A percentile compares a stretch with the other conserved stretches of the same genome.
Evolutionary conservation across 2,797 vertebrate genomes (phyloP).

Genomic region (Sarcoramphus papa): DNA sequence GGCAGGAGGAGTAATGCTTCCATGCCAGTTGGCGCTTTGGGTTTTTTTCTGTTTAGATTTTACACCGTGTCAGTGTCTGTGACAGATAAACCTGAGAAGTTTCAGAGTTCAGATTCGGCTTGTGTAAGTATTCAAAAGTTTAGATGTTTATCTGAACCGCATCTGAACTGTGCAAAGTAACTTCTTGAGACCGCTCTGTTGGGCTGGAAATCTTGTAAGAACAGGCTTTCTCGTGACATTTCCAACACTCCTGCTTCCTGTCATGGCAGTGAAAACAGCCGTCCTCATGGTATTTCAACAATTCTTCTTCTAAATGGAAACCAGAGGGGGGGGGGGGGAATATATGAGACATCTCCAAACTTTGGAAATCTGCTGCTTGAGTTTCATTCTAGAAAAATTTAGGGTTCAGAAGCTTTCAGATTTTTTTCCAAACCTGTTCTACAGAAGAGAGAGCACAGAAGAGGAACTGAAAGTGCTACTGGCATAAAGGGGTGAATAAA

Average conservation of each 20-base stretch:
- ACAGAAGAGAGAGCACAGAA: not conserved
- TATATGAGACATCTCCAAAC: not conserved
- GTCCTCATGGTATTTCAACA: not conserved
- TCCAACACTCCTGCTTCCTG: conserved; percentile 56
- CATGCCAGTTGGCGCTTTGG: not conserved
- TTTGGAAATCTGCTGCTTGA: not conserved
- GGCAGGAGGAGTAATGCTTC: not conserved
- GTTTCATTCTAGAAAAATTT: not conserved
- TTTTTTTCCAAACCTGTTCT: not conserved
- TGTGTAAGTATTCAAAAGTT: not conserved
- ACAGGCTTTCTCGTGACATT: not conserved
- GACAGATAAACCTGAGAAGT: not conserved
- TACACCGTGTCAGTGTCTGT: not conserved
- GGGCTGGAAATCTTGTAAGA: conserved; percentile 19
- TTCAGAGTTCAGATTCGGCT: not conserved
- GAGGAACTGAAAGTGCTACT: not conserved
- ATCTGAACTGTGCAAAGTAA: not conserved
- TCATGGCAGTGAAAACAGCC: conserved; percentile 46
- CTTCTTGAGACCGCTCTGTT: not conserved
- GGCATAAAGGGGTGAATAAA: not conserved
- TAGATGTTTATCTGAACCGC: not conserved
- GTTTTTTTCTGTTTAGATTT: not conserved
- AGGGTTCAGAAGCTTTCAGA: not conserved
- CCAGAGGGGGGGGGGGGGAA: not conserved
- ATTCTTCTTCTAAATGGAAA: conserved; percentile 50